Evolutionary conservation across 1,140 invertebrate species (phyloP).

Genomic region (Camponotus pennsylvanicus): DNA sequence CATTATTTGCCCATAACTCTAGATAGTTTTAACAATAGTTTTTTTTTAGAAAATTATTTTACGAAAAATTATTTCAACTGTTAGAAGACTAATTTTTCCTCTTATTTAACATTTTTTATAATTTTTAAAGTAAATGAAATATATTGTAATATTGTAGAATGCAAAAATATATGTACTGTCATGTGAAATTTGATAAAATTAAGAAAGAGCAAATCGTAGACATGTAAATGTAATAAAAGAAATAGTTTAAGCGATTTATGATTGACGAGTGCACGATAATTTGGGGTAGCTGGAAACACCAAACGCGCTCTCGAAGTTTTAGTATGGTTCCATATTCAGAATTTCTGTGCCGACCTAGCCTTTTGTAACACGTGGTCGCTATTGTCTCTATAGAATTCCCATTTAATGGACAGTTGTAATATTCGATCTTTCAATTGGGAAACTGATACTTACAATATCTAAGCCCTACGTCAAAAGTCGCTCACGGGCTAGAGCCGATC

Average conservation of each 20-base stretch:
- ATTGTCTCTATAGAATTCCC: conserved; percentile 80
- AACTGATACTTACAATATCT: conserved; percentile 67
- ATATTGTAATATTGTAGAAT: conserved; percentile 1
- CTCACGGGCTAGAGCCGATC: not conserved
- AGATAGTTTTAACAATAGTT: not conserved
- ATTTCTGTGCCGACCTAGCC: conserved; percentile 11
- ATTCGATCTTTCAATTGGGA: conserved; percentile 66
- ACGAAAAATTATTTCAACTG: no score
- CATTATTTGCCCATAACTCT: not conserved
- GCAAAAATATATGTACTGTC: not conserved
- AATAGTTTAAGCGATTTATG: not conserved
- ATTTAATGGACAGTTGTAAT: conserved; percentile 70
- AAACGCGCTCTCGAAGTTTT: conserved; percentile 20
- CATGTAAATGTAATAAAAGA: not conserved
- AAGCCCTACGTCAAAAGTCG: conserved; percentile 39
- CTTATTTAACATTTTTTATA: not conserved
- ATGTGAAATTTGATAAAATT: not conserved
- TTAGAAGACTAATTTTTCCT: not conserved
- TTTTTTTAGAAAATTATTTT: not conserved
- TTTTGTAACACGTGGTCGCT: conserved; percentile 70
- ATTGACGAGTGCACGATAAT: not conserved
- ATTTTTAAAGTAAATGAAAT: not conserved
- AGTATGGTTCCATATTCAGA: not conserved
- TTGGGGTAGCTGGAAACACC: conserved; percentile 12
- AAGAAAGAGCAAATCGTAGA: not conserved